These are phyloP conservation scores for Drosophila quinaria DNA, from an alignment of 2,888 invertebrate species.

Conservation along the genomic window DNA sequence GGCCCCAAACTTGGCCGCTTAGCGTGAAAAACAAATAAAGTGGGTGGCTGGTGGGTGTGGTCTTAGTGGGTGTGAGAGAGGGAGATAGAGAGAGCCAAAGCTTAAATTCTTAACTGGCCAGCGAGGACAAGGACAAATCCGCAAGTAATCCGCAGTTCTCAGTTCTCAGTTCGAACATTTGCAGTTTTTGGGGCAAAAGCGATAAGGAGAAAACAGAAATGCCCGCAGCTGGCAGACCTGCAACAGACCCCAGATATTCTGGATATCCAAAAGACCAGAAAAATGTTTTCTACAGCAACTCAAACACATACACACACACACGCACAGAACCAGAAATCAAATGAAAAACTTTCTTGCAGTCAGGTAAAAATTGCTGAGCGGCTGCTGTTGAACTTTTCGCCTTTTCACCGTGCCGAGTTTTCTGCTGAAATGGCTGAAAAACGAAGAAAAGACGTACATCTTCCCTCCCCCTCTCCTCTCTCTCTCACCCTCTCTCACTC, in stretches of 20 bases:
- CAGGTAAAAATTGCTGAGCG: constrained; percentile 76
- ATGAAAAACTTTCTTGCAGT: constrained; percentile 78
- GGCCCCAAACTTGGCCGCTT: constrained; percentile 70
- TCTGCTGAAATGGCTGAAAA: constrained; percentile 75
- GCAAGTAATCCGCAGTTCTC: constrained; percentile 64
- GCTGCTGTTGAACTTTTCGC: constrained; percentile 77
- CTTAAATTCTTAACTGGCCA: constrained; percentile 58
- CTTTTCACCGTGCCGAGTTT: constrained; percentile 68
- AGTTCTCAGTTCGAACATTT: constrained; percentile 69
- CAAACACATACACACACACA: constrained; percentile 31
- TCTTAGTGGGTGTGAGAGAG: background rate
- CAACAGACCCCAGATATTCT: constrained; percentile 32
- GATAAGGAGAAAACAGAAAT: constrained; percentile 57
- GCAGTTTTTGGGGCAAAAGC: constrained; percentile 46
- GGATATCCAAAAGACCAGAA: constrained; percentile 66
- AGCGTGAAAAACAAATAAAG: constrained; percentile 79
- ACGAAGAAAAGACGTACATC: constrained; percentile 49
- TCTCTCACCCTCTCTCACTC: background rate
- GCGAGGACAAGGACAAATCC: constrained; percentile 73
- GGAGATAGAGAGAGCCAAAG: constrained; percentile 17
- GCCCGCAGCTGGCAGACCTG: constrained; percentile 46
- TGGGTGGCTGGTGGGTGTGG: constrained; percentile 26
- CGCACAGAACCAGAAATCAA: constrained; percentile 66
- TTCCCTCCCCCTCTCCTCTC: background rate
- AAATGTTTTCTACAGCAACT: constrained; percentile 71